phyloP scores from a whole-genome alignment of 2,888 invertebrate genomes.

The Trilocha varians region DNA sequence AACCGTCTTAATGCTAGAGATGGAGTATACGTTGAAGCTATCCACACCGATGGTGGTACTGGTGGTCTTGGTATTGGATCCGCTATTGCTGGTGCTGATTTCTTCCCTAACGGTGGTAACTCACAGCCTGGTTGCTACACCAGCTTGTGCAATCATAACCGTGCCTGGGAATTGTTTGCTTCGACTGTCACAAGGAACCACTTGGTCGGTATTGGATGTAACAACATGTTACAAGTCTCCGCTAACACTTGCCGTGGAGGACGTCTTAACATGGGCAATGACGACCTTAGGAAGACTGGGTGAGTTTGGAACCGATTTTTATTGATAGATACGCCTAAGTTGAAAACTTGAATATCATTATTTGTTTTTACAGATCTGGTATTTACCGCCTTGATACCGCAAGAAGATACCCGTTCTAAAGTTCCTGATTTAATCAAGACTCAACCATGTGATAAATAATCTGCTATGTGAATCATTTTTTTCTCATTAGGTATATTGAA shows the following conservation, averaged over 20 bases:
- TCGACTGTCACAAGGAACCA: slow-evolving; percentile 32
- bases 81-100: slow-evolving; percentile 64
- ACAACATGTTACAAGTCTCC: slow-evolving; percentile 19
- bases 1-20: slow-evolving; percentile 34
- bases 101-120: slow-evolving; percentile 71
- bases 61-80: slow-evolving; percentile 54
- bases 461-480: neutral
- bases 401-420: slow-evolving; percentile 21
- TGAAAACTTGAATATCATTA: too few relatives aligned
- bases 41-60: slow-evolving; percentile 31
- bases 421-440: too few relatives aligned
- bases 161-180: slow-evolving; percentile 37
- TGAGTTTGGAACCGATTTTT: slow-evolving; percentile 7
- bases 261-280: slow-evolving; percentile 33
- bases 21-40: slow-evolving; percentile 37
- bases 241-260: slow-evolving; percentile 30
- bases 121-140: slow-evolving; percentile 36
- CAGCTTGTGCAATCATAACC: slow-evolving; percentile 35
- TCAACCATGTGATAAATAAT: neutral
- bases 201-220: slow-evolving; percentile 27
- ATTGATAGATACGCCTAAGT: neutral
- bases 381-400: slow-evolving; percentile 28
- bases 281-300: slow-evolving; percentile 32
- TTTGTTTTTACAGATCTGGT: slow-evolving; percentile 26
- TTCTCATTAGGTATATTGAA: too few relatives aligned